These are phyloP conservation scores for Pteropus alecto DNA, from an alignment of 2,113 vertebrate genomes.

Conservation along the genomic window DNA sequence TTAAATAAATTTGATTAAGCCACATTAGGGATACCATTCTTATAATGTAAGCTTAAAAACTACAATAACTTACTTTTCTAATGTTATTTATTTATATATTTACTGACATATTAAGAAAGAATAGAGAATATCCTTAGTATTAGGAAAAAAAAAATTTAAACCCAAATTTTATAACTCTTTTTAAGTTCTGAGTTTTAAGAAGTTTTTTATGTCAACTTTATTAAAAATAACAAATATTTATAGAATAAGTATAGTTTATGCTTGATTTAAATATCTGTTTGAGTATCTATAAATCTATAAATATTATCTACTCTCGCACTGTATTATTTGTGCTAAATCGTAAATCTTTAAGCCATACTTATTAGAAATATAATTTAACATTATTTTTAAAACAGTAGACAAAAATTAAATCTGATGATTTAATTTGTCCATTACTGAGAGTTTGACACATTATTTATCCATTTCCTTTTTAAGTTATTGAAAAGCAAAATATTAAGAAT, in stretches of 20 bases:
- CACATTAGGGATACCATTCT: neutral
- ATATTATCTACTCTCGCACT: neutral
- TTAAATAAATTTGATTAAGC: neutral
- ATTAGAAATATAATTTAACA: neutral
- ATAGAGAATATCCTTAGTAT: neutral
- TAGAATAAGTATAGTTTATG: neutral
- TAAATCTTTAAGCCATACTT: neutral
- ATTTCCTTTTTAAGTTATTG: neutral
- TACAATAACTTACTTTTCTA: neutral
- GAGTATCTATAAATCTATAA: neutral
- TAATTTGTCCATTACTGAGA: neutral
- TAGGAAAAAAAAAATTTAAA: neutral
- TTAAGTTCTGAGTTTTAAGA: neutral
- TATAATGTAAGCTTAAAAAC: neutral
- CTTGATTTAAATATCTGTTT: neutral
- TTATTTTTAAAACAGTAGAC: neutral
- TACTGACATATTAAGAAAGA: neutral
- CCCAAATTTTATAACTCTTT: neutral
- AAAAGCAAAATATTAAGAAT: neutral
- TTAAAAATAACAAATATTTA: neutral
- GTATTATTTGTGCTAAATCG: neutral
- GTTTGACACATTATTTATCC: neutral
- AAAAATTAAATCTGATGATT: neutral
- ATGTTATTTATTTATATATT: neutral
- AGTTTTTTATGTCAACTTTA: neutral